Percentiles rank a stretch among this genome's conserved stretches.
phyloP scores from a whole-genome alignment of 2,113 vertebrate genomes.

The Chloropsis hardwickii region DNA sequence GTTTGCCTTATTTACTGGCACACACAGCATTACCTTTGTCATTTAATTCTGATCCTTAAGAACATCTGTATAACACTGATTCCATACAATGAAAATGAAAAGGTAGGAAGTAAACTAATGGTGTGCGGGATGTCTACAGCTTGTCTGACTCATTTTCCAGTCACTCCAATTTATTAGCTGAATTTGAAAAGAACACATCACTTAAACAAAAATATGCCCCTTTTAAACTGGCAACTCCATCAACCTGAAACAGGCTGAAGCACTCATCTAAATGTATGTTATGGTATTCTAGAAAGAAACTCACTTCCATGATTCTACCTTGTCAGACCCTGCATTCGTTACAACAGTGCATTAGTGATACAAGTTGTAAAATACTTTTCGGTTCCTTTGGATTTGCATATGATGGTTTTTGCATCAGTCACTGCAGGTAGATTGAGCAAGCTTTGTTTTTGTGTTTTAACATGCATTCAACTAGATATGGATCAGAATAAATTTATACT shows the following conservation, averaged over 20 bases:
- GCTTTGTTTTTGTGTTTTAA: constrained; percentile 83
- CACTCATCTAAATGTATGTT: constrained; percentile 31
- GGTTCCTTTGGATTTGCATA: constrained; percentile 92
- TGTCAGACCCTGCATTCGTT: constrained; percentile 76
- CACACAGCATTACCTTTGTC: constrained; percentile 18
- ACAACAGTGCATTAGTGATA: constrained; percentile 86
- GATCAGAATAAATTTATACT: constrained; percentile 85
- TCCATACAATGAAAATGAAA: not conserved
- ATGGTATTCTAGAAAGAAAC: constrained; percentile 59
- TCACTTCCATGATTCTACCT: constrained; percentile 62
- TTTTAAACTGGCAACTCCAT: constrained; percentile 62
- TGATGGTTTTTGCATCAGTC: constrained; percentile 90
- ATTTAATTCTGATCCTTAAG: constrained; percentile 42
- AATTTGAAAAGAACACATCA: constrained; percentile 45
- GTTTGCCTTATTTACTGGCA: constrained; percentile 25
- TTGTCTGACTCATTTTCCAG: constrained; percentile 29
- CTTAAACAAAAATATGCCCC: constrained; percentile 61
- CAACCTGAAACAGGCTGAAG: constrained; percentile 67
- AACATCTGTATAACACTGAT: constrained; percentile 43
- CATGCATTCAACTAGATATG: constrained; percentile 93
- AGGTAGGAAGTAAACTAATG: constrained; percentile 13
- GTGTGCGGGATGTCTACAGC: constrained; percentile 16
- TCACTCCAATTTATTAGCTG: constrained; percentile 25
- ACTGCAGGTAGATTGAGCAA: constrained; percentile 93
- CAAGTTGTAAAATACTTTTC: constrained; percentile 82